phyloP scores from a whole-genome alignment of 2,888 invertebrate genomes.

The Agrochola lychnidis region DNA sequence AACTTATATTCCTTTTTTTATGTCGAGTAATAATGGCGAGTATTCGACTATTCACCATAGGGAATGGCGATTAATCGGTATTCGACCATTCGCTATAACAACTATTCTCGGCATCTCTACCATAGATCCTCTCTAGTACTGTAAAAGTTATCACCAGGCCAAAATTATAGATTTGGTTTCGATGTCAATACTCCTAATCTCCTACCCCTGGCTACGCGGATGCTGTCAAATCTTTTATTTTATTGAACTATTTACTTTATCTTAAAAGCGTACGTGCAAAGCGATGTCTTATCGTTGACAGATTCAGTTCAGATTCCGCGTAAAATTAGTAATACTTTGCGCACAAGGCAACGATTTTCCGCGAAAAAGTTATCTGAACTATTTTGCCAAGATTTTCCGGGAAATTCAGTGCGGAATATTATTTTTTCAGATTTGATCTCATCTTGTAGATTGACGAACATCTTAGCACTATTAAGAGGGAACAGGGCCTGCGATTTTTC shows the following conservation, averaged over 20 bases:
- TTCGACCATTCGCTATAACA: no score
- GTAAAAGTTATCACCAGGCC: neutral
- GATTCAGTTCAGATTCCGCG: constrained; percentile 41
- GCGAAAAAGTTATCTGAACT: constrained; percentile 35
- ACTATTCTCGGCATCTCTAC: no score
- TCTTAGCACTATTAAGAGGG: neutral
- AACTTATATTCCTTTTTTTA: no score
- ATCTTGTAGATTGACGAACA: neutral
- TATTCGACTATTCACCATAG: no score
- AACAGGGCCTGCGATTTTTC: no score
- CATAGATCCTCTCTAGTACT: neutral
- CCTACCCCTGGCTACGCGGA: neutral
- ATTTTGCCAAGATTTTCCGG: constrained; percentile 33
- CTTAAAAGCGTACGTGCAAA: constrained; percentile 41
- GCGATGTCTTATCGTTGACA: constrained; percentile 44
- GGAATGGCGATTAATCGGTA: no score
- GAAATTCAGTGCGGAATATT: constrained; percentile 15
- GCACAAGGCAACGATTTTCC: constrained; percentile 38
- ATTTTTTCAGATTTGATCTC: constrained; percentile 41
- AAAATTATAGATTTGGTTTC: neutral
- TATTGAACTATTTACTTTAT: constrained; percentile 22
- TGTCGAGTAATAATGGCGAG: no score
- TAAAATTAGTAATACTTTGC: constrained; percentile 51
- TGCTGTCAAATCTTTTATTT: constrained; percentile 11
- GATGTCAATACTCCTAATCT: neutral